These are phyloP conservation scores for Aramus guarauna DNA, from an alignment of 2,113 vertebrate species.

Conservation along the genomic window DNA sequence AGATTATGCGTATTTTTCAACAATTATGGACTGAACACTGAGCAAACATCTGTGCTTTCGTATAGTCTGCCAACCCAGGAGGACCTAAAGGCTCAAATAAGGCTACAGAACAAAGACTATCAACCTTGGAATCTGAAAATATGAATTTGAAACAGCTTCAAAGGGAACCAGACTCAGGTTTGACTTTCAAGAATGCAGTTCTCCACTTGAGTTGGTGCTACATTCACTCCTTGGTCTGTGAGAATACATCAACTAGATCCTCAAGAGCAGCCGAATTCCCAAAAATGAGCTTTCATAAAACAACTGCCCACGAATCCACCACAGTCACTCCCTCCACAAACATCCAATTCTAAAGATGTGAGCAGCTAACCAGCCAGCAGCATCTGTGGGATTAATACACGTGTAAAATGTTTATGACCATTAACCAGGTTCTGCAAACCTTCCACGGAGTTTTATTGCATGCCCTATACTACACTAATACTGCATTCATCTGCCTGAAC, in stretches of 20 bases:
- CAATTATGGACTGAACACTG: neutral
- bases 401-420: neutral
- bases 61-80: neutral
- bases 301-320: neutral
- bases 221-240: neutral
- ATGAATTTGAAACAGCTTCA: neutral
- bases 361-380: neutral
- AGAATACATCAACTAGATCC: neutral
- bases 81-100: neutral
- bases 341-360: neutral
- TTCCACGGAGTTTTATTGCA: neutral
- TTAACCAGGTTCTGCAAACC: neutral
- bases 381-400: neutral
- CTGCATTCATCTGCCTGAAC: neutral
- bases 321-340: neutral
- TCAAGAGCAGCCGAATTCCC: neutral
- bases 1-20: neutral
- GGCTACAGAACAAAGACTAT: neutral
- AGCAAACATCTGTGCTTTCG: neutral
- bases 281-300: neutral
- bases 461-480: neutral
- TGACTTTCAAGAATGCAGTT: neutral
- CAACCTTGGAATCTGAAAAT: neutral
- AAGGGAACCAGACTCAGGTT: neutral
- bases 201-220: neutral